These are phyloP conservation scores for Recurvirostra avosetta DNA, from an alignment of 2,113 vertebrate species.

Conservation along the genomic window DNA sequence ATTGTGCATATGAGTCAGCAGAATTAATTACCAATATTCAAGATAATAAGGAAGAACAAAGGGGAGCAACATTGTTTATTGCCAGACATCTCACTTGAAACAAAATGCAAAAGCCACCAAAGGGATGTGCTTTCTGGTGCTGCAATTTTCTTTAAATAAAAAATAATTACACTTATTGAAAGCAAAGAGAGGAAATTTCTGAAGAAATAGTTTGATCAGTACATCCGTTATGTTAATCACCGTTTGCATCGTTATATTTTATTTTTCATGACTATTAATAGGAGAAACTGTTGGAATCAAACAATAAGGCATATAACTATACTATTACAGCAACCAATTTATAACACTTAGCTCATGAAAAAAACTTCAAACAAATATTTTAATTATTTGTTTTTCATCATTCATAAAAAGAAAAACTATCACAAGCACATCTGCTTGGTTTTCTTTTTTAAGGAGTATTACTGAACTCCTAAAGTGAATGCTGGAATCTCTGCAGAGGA, in stretches of 20 bases:
- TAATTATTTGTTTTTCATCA: slow-evolving; percentile 8
- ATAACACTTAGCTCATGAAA: slow-evolving; percentile 18
- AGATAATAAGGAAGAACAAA: not conserved
- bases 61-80: not conserved
- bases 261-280: not conserved
- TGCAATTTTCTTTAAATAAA: not conserved
- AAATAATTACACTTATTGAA: not conserved
- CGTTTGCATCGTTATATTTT: not conserved
- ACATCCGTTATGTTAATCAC: not conserved
- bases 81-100: not conserved
- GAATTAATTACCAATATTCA: not conserved
- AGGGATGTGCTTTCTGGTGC: not conserved
- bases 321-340: slow-evolving; percentile 2
- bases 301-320: not conserved
- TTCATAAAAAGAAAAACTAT: not conserved
- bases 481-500: not conserved
- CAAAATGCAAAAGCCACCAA: not conserved
- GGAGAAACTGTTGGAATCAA: not conserved
- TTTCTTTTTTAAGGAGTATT: not conserved
- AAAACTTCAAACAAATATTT: slow-evolving; percentile 38
- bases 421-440: not conserved
- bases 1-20: not conserved
- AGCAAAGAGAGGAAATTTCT: not conserved
- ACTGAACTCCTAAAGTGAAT: not conserved
- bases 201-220: not conserved